Evolutionary conservation across 2,113 vertebrate genomes (phyloP).

Genomic region (Ophthalmolycus amberensis): DNA sequence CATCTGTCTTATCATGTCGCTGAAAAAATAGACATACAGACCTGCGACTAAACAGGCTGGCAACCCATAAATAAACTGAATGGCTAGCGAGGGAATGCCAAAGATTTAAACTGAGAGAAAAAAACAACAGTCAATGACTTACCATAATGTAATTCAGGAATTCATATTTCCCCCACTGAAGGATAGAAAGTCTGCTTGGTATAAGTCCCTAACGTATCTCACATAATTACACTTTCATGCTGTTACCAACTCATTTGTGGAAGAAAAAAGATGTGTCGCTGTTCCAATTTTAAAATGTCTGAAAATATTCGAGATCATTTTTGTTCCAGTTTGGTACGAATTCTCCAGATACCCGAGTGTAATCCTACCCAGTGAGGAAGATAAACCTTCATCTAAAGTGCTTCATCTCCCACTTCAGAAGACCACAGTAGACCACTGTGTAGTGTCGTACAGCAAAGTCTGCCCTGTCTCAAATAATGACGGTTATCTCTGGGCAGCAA

Average conservation of each 20-base stretch:
- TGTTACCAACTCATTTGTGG: background rate
- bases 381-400: background rate
- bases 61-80: constrained; percentile 26
- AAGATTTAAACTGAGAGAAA: constrained; percentile 1
- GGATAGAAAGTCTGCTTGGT: background rate
- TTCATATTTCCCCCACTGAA: background rate
- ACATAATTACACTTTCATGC: background rate
- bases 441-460: background rate
- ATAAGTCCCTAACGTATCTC: background rate
- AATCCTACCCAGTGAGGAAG: background rate
- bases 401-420: background rate
- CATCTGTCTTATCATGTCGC: background rate
- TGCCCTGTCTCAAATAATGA: background rate
- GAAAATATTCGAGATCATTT: background rate
- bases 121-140: background rate
- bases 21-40: background rate
- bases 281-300: background rate
- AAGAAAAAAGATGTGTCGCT: background rate
- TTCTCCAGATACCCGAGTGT: background rate
- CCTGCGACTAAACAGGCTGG: constrained; percentile 8
- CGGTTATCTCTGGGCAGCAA: background rate
- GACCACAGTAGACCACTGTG: background rate
- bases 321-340: background rate
- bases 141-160: background rate
- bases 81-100: constrained; percentile 8